These are phyloP conservation scores for Xiphorhynchus elegans DNA, from an alignment of 2,113 vertebrate species.

Conservation along the genomic window DNA sequence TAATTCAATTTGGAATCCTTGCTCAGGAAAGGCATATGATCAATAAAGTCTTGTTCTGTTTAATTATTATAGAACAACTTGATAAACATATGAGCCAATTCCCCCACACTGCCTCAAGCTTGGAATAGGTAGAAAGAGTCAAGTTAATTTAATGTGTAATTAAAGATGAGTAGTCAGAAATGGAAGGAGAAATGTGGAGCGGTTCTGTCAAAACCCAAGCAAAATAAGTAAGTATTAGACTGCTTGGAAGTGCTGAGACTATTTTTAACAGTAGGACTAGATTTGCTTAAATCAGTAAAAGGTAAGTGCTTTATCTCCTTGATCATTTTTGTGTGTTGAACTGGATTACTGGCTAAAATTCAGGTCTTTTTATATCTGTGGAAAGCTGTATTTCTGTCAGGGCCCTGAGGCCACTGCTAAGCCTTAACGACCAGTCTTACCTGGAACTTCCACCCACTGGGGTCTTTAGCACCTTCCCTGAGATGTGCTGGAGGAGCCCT, in stretches of 20 bases:
- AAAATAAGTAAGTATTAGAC: background rate
- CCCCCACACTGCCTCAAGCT: background rate
- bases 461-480: background rate
- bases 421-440: background rate
- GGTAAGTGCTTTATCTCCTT: background rate
- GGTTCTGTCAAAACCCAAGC: background rate
- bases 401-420: background rate
- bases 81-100: background rate
- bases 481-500: accelerated
- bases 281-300: background rate
- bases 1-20: background rate
- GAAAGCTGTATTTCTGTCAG: background rate
- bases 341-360: background rate
- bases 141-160: background rate
- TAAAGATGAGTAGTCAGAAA: background rate
- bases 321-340: background rate
- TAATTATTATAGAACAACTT: background rate
- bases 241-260: background rate
- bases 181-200: background rate
- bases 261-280: background rate
- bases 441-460: background rate
- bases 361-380: background rate
- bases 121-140: background rate
- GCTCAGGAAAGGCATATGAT: background rate
- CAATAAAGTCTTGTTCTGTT: background rate